Conservation (phyloP, 2,888 invertebrate genomes). For the Xanthorhoe spadicearia region DNA sequence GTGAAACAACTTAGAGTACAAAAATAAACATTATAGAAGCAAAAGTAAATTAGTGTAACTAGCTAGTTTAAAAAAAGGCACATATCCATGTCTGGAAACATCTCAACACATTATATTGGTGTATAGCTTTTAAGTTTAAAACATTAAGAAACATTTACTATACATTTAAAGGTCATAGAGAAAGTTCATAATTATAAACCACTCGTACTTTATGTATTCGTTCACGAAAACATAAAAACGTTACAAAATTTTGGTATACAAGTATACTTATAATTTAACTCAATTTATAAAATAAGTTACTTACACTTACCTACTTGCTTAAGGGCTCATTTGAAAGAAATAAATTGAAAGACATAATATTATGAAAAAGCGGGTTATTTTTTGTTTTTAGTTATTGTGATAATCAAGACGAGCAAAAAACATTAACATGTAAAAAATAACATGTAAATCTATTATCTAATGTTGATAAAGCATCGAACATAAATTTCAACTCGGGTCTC, state of each 20-base stretch:
- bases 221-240: conserved; percentile 14
- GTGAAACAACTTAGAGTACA: background rate
- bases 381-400: too few species aligned
- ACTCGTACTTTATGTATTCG: background rate
- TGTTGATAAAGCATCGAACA: conserved; percentile 40
- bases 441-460: conserved; percentile 9
- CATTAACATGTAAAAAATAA: too few species aligned
- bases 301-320: too few species aligned
- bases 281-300: too few species aligned
- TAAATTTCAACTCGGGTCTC: conserved; percentile 36
- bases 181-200: background rate
- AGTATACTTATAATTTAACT: background rate
- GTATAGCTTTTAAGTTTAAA: conserved; percentile 24
- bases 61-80: conserved; percentile 68
- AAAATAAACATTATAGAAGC: background rate
- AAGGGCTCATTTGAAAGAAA: too few species aligned
- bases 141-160: conserved; percentile 8
- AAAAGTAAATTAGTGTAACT: conserved; percentile 10
- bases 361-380: too few species aligned
- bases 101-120: conserved; percentile 35
- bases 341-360: too few species aligned
- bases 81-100: conserved; percentile 62
- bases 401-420: too few species aligned
- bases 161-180: background rate
- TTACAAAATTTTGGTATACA: background rate